Evolutionary conservation across 2,888 invertebrate genomes (phyloP).

Genomic region (Andrena bicolor): DNA sequence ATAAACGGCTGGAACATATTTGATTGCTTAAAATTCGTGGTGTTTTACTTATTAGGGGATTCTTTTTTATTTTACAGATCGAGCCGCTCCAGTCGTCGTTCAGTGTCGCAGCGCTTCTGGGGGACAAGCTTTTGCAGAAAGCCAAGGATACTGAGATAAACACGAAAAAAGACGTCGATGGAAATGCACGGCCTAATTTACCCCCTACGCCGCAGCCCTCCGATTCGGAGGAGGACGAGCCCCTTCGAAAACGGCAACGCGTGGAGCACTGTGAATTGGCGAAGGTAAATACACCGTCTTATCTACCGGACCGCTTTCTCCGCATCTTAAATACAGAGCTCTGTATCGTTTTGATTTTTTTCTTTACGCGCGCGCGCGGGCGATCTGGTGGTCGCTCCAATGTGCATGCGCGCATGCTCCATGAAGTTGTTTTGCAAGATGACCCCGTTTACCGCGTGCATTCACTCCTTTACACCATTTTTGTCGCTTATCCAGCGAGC

Average conservation of each 20-base stretch:
- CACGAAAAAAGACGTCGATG: slow-evolving; percentile 45
- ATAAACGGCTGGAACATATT: neutral
- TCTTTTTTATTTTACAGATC: slow-evolving; percentile 71
- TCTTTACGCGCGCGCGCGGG: slow-evolving; percentile 21
- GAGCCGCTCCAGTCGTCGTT: slow-evolving; percentile 81
- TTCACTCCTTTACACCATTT: slow-evolving; percentile 63
- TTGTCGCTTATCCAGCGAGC: slow-evolving; percentile 71
- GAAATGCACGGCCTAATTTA: slow-evolving; percentile 65
- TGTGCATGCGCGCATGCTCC: slow-evolving; percentile 48
- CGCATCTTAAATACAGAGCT: slow-evolving; percentile 23
- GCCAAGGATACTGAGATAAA: slow-evolving; percentile 27
- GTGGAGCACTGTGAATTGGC: slow-evolving; percentile 87
- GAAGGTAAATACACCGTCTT: slow-evolving; percentile 79
- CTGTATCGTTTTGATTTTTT: slow-evolving; percentile 35
- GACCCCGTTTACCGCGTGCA: slow-evolving; percentile 65
- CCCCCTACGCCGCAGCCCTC: slow-evolving; percentile 93
- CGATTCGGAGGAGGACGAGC: slow-evolving; percentile 92
- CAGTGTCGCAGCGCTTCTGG: slow-evolving; percentile 82
- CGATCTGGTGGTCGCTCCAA: slow-evolving; percentile 50
- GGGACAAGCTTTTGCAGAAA: slow-evolving; percentile 75
- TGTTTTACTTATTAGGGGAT: neutral
- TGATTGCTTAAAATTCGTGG: neutral
- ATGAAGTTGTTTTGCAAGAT: slow-evolving; percentile 65
- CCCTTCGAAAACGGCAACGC: slow-evolving; percentile 85
- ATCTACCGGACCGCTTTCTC: slow-evolving; percentile 29